Base-by-base conservation (phyloP, 1,140 invertebrate species). In the Potamilus streckersoni region DNA sequence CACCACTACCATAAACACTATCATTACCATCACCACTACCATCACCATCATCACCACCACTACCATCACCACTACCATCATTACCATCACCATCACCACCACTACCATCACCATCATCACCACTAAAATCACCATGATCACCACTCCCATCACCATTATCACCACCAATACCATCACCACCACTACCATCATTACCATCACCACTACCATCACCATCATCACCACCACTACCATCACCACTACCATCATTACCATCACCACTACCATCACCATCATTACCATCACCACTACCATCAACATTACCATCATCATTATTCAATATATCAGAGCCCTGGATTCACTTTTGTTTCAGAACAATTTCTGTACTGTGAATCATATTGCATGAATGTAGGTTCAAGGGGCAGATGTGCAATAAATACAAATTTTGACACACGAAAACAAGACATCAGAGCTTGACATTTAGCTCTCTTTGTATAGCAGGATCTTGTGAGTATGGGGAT, bases 141-240 rank as follows among this genome's bases (percentile, higher is more conserved):
- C 38, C 56, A 70, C 62, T 31, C 19, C 13, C 73, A 74, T 69
- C 73, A 69, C 31, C 49, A 69, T 69, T 57, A 69, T 59, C 66
- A 74, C 55, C 75, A 73, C 65, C 75, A 77, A 66, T 70, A 73
- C 66, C 75, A 73, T 73, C 75, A 77, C 66, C 74, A 76, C 57
- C 69, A 71, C 63, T 69, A 62, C 63, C 74, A 71, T 71, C 74
- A 76, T 71, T 69, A 76, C 55, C 74, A 71, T 63, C 73, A 74
- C 59, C 65, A 74, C 23, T 67, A 69, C 62, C 55, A 69, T 57
- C 73, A 69, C 62, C 66, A 70, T 64, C 66, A 75, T 61, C 67
- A 70, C 63, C 56, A 69, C 13, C 73, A 55, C 13, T 66, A 70
- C 59, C 73, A 70, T 31, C 64, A 55, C 59, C 66, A 74, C 49